Conservation (phyloP, 2,888 invertebrate species). For the Anodontia alba region DNA sequence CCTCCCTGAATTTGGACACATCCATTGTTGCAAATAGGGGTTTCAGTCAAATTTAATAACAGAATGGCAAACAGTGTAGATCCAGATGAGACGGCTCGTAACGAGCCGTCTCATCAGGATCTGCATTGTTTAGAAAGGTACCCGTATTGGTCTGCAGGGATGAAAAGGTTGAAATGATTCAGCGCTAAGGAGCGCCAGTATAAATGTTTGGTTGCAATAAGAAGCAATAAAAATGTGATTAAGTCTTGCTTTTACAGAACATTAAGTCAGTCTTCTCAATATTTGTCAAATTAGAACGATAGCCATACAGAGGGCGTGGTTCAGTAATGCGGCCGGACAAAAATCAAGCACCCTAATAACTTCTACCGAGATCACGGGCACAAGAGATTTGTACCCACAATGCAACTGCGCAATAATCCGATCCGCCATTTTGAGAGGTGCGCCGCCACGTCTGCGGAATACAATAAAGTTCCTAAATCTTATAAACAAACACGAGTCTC, state of each 20-base stretch:
- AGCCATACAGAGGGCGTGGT: not conserved
- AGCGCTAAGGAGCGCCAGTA: no score
- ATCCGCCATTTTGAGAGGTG: slow-evolving; percentile 43
- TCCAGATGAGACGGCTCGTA: no score
- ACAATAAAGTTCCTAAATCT: slow-evolving; percentile 37
- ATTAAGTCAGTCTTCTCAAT: slow-evolving; percentile 55
- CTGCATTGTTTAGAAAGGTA: no score
- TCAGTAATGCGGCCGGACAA: not conserved
- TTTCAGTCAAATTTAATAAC: no score
- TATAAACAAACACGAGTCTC: slow-evolving; percentile 46
- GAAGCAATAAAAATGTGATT: slow-evolving; percentile 38
- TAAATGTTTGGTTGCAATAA: no score
- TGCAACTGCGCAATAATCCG: slow-evolving; percentile 38
- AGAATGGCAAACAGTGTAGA: no score
- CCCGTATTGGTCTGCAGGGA: no score
- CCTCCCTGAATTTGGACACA: no score
- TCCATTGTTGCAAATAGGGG: no score
- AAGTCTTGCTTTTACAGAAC: slow-evolving; percentile 31
- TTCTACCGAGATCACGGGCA: slow-evolving; percentile 44
- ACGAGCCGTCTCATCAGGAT: no score
- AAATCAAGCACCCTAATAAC: not conserved
- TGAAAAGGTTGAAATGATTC: no score
- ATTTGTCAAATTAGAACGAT: slow-evolving; percentile 43
- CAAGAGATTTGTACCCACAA: slow-evolving; percentile 31
- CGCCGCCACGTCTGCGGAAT: slow-evolving; percentile 45